Evolutionary conservation across 2,113 vertebrate species (phyloP).

Genomic region (Gambusia holbrooki): DNA sequence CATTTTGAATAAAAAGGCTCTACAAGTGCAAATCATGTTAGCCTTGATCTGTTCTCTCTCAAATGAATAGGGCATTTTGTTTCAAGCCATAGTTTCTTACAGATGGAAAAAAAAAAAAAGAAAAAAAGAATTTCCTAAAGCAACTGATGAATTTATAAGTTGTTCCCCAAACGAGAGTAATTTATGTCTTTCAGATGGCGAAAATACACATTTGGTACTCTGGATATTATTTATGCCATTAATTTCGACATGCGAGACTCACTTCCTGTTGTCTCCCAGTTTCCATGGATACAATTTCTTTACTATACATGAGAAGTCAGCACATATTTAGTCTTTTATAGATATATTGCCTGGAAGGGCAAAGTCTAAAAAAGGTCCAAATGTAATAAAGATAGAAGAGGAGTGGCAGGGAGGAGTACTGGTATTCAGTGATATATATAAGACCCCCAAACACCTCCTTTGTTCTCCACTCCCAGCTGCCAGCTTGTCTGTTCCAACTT

Average conservation of each 20-base stretch:
- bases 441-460: constrained; percentile 5
- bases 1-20: neutral
- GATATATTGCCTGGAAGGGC: constrained; percentile 11
- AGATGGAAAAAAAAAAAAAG: neutral
- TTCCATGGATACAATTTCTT: constrained; percentile 19
- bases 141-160: neutral
- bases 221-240: neutral
- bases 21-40: neutral
- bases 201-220: neutral
- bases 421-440: constrained; percentile 46
- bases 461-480: constrained; percentile 30
- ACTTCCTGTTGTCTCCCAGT: neutral
- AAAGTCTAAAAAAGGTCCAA: constrained; percentile 64
- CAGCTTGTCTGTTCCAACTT: constrained; percentile 27
- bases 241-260: neutral
- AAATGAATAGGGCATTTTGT: neutral
- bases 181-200: neutral
- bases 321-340: constrained; percentile 17
- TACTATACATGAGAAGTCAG: constrained; percentile 6
- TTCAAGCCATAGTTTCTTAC: neutral
- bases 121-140: neutral
- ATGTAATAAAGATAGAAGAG: constrained; percentile 52
- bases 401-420: constrained; percentile 46
- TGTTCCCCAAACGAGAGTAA: neutral
- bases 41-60: neutral